A percentile compares a stretch with the other conserved stretches of the same genome.
These are phyloP conservation scores for Apamea monoglypha DNA, from an alignment of 2,888 invertebrate species.

Conservation along the genomic window DNA sequence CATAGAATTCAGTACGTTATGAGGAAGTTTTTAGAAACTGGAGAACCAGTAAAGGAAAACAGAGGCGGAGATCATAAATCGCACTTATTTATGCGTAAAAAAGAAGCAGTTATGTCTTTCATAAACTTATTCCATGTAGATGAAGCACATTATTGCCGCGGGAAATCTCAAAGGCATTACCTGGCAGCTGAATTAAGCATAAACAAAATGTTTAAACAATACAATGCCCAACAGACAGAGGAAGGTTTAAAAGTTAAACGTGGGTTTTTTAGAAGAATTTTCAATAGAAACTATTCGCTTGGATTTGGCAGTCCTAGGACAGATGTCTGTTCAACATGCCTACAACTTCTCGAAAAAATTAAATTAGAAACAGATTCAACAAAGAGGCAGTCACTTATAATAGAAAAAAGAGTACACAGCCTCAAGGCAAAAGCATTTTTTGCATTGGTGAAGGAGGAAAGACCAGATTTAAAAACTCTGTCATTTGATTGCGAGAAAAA, in stretches of 20 bases:
- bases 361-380: not conserved
- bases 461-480: not conserved
- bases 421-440: not conserved
- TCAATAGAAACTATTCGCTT: not conserved
- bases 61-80: not conserved
- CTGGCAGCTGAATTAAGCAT: not conserved
- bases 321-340: conserved; percentile 2
- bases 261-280: not conserved
- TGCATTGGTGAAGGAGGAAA: not conserved
- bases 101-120: not conserved
- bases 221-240: not conserved
- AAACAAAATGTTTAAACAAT: not conserved
- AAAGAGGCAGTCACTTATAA: not conserved
- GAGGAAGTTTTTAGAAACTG: too few species aligned
- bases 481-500: not conserved
- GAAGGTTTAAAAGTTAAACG: not conserved
- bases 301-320: not conserved
- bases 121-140: not conserved
- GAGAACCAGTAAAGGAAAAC: too few species aligned
- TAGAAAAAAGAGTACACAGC: not conserved
- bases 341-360: not conserved
- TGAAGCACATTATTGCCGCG: too few species aligned
- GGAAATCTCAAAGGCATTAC: not conserved
- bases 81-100: not conserved
- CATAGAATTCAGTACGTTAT: conserved; percentile 1